Evolutionary conservation across 2,113 vertebrate species (phyloP).

Genomic region (Catharus bicknelli): DNA sequence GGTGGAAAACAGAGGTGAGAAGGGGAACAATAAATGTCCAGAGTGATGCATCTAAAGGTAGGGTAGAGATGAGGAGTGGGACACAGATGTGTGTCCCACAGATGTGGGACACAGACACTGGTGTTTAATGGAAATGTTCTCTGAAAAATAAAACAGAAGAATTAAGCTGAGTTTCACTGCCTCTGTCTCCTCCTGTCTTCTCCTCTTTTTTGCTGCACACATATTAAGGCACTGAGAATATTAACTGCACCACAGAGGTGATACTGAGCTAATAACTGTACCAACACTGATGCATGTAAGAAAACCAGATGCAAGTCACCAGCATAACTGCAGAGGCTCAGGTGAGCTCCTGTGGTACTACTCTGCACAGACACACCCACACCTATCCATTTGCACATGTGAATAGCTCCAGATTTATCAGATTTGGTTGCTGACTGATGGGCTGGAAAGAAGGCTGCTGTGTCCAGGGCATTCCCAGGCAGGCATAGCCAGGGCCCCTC

Average conservation of each 20-base stretch:
- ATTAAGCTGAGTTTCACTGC: not conserved
- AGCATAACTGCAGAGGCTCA: not conserved
- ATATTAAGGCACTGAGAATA: not conserved
- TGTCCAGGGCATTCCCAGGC: not conserved
- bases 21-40: not conserved
- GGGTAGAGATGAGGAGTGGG: not conserved
- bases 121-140: not conserved
- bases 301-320: not conserved
- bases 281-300: not conserved
- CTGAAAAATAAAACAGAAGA: not conserved
- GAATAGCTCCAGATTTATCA: not conserved
- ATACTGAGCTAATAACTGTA: not conserved
- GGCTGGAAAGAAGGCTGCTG: not conserved
- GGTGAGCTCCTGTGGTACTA: not conserved
- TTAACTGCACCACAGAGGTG: not conserved
- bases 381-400: rapidly evolving
- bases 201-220: not conserved
- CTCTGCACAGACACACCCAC: rapidly evolving
- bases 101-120: not conserved
- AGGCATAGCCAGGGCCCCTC: not conserved
- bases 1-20: not conserved
- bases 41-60: not conserved
- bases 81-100: not conserved
- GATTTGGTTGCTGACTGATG: rapidly evolving
- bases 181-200: not conserved